Evolutionary conservation across 2,797 vertebrate genomes (phyloP).

Genomic region (Coilia nasus): DNA sequence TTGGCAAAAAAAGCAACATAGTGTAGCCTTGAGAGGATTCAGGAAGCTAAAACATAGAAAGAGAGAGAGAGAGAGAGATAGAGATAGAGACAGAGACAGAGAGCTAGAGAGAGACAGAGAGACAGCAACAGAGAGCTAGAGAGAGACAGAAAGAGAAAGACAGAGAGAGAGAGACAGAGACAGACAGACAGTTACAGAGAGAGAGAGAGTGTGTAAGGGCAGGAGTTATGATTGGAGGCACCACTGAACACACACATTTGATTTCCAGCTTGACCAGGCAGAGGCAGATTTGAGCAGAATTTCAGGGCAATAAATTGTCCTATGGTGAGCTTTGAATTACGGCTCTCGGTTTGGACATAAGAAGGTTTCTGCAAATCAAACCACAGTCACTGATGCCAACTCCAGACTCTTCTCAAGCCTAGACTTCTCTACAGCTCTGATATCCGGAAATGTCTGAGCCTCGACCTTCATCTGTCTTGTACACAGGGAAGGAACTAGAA

Average conservation of each 20-base stretch:
- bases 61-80: not conserved
- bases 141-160: not conserved
- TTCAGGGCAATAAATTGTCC: not conserved
- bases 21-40: not conserved
- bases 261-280: slow-evolving; percentile 3
- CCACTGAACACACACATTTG: not conserved
- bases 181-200: not conserved
- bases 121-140: not conserved
- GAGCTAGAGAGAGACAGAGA: not conserved
- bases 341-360: not conserved
- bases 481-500: not conserved
- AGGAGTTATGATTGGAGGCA: not conserved
- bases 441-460: not conserved
- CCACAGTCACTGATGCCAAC: not conserved
- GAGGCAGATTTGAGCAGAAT: not conserved
- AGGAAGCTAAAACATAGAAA: not conserved
- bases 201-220: not conserved
- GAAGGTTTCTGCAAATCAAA: slow-evolving; percentile 10
- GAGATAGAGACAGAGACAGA: not conserved
- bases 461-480: not conserved
- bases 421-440: not conserved
- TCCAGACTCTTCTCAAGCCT: not conserved
- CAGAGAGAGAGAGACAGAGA: not conserved
- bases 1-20: not conserved
- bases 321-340: not conserved